A percentile compares a stretch with the other conserved stretches of the same genome.
phyloP scores from a whole-genome alignment of 2,888 invertebrate genomes.

The Apoda limacodes region DNA sequence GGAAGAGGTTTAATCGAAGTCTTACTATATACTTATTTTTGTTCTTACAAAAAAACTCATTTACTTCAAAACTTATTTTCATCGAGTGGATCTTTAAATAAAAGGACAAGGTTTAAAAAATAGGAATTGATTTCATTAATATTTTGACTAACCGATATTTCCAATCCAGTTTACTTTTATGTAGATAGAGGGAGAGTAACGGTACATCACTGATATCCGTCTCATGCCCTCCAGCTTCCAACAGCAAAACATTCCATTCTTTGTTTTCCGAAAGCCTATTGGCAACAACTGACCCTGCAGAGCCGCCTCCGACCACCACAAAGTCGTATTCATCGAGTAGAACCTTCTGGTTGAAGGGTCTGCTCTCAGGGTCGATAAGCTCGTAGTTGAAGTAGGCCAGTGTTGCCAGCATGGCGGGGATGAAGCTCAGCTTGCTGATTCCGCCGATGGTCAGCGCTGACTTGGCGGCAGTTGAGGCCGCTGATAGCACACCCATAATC shows the following conservation, averaged over 20 bases:
- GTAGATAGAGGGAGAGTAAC: constrained; percentile 85
- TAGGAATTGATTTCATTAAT: too few species aligned
- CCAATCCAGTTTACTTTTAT: constrained; percentile 93
- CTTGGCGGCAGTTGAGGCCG: constrained; percentile 76
- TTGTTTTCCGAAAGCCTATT: constrained; percentile 83
- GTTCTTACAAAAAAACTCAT: too few species aligned
- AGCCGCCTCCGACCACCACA: constrained; percentile 84
- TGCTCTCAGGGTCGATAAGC: constrained; percentile 85
- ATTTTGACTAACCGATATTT: constrained; percentile 75
- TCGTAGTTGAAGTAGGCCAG: constrained; percentile 89
- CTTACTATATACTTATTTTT: too few species aligned
- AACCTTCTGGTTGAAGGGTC: constrained; percentile 76
- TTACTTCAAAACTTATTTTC: too few species aligned
- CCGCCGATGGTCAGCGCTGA: constrained; percentile 78
- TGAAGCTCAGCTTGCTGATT: constrained; percentile 77
- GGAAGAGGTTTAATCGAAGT: too few species aligned
- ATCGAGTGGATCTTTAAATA: too few species aligned
- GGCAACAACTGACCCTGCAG: constrained; percentile 86
- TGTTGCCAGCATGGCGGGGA: constrained; percentile 80
- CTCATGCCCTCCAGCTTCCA: constrained; percentile 91
- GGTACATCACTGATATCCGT: constrained; percentile 90
- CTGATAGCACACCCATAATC: constrained; percentile 48
- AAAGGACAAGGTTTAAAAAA: too few species aligned
- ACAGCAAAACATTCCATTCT: constrained; percentile 81
- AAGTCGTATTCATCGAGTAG: constrained; percentile 84